Conservation (phyloP, 2,113 vertebrate genomes). For the Dasypus novemcinctus region DNA sequence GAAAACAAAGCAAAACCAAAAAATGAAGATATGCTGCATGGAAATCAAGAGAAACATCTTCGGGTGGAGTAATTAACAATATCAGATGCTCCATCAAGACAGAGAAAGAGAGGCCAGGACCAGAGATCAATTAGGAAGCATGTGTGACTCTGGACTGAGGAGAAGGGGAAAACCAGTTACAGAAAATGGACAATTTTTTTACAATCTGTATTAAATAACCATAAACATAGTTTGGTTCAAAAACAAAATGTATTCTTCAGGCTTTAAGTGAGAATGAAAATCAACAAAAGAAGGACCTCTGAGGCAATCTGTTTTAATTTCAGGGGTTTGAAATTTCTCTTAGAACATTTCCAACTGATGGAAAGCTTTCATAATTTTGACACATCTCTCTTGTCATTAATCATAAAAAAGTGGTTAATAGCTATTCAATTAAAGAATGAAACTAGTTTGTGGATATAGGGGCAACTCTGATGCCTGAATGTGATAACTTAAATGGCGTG, state of each 20-base stretch:
- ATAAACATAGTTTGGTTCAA: background rate
- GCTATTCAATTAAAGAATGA: background rate
- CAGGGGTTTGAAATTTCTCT: background rate
- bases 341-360: background rate
- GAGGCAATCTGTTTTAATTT: conserved; percentile 8
- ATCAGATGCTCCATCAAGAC: background rate
- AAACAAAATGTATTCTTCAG: background rate
- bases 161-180: background rate
- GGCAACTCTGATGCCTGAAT: background rate
- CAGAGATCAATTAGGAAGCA: background rate
- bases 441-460: background rate
- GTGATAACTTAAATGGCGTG: background rate
- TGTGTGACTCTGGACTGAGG: background rate
- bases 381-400: background rate
- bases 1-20: background rate
- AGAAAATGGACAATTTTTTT: background rate
- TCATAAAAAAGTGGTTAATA: background rate
- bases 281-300: background rate
- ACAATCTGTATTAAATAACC: background rate
- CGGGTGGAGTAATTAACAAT: background rate
- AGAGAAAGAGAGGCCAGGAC: background rate
- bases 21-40: background rate
- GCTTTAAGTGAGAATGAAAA: background rate
- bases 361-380: conserved; percentile 17
- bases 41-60: background rate